Evolutionary conservation across 2,113 vertebrate species (phyloP).

Genomic region (Parotia lawesii): DNA sequence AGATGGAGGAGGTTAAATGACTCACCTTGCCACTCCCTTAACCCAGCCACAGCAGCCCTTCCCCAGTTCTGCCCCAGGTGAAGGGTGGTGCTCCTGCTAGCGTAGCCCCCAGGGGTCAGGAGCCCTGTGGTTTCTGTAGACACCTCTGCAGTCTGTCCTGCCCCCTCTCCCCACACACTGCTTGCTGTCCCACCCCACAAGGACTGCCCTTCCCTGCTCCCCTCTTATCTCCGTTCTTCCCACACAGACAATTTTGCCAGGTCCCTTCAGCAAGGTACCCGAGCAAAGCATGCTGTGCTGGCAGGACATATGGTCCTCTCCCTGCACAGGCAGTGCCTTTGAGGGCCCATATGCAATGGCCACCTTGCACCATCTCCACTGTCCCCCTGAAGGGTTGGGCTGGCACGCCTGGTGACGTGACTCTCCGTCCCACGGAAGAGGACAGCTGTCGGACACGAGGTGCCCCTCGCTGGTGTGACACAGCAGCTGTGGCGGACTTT

Average conservation of each 20-base stretch:
- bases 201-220: background rate
- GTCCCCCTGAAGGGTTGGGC: background rate
- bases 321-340: background rate
- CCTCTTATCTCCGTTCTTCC: background rate
- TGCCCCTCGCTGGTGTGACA: background rate
- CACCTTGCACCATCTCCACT: background rate
- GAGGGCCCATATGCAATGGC: background rate
- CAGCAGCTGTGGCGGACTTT: background rate
- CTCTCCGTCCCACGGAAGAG: fast-evolving
- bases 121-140: background rate
- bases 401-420: fast-evolving
- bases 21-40: background rate
- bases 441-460: background rate
- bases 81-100: background rate
- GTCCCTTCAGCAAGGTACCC: background rate
- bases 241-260: background rate
- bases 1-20: background rate
- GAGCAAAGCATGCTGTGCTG: background rate
- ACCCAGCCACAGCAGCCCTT: background rate
- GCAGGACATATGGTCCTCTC: background rate
- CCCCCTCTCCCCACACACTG: background rate
- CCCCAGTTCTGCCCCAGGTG: background rate
- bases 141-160: background rate
- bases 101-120: background rate
- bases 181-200: background rate